Base-by-base conservation (phyloP, 2,113 vertebrate genomes). In the Oreotrochilus melanogaster region DNA sequence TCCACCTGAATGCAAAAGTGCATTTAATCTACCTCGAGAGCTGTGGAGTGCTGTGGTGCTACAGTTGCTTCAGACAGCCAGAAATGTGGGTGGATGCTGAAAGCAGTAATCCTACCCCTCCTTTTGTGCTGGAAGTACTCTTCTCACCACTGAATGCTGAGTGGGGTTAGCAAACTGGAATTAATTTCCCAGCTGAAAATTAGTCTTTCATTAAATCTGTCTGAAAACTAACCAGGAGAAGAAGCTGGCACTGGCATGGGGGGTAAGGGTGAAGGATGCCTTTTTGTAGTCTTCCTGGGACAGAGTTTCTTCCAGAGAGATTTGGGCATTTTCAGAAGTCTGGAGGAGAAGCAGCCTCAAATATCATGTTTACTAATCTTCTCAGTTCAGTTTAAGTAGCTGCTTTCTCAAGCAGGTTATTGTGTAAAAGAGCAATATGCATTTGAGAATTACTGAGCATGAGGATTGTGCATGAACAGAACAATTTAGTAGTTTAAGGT, bases 1-100 rank as follows among this genome's bases (percentile, higher is more conserved):
- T 89, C 39, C 11, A 16, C 5, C 23, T 67, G 89, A 87, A 84
- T 81, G 89, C 51, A 58, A 47, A 91, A 94, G 78, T 81, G 80
- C 48, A 60, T 96, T 84, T 96, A 87, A 91, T 92, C 73, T 94
- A 37, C 73, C 56, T 87, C 43, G 61, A 89, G 92, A 92, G 78
- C 37, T 67, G 23, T 78, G 60, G 33, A 95, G 80, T 71, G 84
- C 80, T 74, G 65, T 25, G 53, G 56, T 12, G 15, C 78, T 42
- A 12, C 58, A 39, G 48, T 30, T 17, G 8, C 76, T 91, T 92
- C 18, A 74, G 51, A 21, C 43, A 81, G 84, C 14, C 80, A 91
- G 73, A 89, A 78, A 56, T 21, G 76, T 64, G 69, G 42, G 80
- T 79, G 54, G 60, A 51, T 62, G 0, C 39, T 58, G 86, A 58